A percentile compares a stretch with the other conserved stretches of the same genome.
These are phyloP conservation scores for Diogma glabrata DNA, from an alignment of 2,888 invertebrate species.

Conservation along the genomic window DNA sequence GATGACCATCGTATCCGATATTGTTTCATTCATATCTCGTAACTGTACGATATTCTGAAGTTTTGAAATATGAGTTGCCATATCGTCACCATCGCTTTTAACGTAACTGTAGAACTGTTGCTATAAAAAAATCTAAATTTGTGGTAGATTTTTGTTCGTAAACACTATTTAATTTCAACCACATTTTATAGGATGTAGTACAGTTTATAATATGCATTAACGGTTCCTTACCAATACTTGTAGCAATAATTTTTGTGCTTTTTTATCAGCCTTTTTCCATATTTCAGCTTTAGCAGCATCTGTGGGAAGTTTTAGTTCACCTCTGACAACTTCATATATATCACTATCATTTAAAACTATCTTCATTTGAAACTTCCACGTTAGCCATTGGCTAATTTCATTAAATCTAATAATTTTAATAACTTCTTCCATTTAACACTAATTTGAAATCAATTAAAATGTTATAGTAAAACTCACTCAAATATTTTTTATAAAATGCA, in stretches of 20 bases:
- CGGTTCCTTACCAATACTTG: constrained; percentile 17
- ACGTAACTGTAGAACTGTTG: constrained; percentile 18
- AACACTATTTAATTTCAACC: constrained; percentile 17
- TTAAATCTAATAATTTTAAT: too few species aligned
- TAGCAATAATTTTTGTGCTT: constrained; percentile 12
- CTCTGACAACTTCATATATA: constrained; percentile 12
- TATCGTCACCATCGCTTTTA: constrained; percentile 15
- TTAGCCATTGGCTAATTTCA: too few species aligned
- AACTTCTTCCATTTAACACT: too few species aligned
- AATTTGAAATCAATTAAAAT: too few species aligned
- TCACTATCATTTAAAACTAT: constrained; percentile 14
- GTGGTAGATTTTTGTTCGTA: constrained; percentile 21
- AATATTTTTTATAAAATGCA: too few species aligned
- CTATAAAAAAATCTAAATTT: constrained; percentile 22
- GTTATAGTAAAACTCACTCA: too few species aligned
- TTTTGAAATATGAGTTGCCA: constrained; percentile 17
- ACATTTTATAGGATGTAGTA: constrained; percentile 18
- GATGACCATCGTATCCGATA: constrained; percentile 15
- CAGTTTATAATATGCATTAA: constrained; percentile 19
- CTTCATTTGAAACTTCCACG: constrained; percentile 19
- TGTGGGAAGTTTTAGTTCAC: not conserved
- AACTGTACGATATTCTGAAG: constrained; percentile 15
- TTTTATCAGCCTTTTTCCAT: constrained; percentile 11
- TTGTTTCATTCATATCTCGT: constrained; percentile 14
- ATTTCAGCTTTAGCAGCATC: constrained; percentile 11